Conservation (phyloP, 2,888 invertebrate species). For the Hoplodrina blanda region DNA sequence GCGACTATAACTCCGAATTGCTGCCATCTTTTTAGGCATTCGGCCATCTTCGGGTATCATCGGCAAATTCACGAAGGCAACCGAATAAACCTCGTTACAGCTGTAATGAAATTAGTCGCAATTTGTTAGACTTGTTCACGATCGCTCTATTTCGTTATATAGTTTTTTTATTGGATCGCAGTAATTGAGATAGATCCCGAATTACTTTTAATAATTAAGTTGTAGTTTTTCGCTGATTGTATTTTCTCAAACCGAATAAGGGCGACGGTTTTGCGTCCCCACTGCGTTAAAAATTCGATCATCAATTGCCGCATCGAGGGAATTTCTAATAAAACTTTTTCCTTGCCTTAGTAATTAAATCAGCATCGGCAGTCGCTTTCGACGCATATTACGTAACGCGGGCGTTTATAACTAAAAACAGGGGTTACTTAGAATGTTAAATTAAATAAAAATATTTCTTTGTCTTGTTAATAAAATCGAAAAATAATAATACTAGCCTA, state of each 20-base stretch:
- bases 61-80: constrained; percentile 44
- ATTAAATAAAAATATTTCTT: too few relatives aligned
- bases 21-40: constrained; percentile 27
- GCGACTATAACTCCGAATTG: constrained; percentile 34
- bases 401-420: background rate
- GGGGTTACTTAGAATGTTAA: too few relatives aligned
- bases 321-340: constrained; percentile 1
- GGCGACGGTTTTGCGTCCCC: background rate
- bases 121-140: constrained; percentile 49
- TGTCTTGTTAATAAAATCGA: too few relatives aligned
- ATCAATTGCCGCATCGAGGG: constrained; percentile 1
- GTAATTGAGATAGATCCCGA: constrained; percentile 35
- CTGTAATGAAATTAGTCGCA: constrained; percentile 55
- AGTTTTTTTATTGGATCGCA: constrained; percentile 40
- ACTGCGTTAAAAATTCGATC: constrained; percentile 1
- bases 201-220: constrained; percentile 27
- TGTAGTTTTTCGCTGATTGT: constrained; percentile 3
- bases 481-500: too few relatives aligned
- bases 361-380: background rate
- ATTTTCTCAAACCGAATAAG: constrained; percentile 9
- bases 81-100: constrained; percentile 51
- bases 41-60: constrained; percentile 31
- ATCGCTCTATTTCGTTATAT: constrained; percentile 46
- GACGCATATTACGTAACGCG: background rate
- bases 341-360: constrained; percentile 2